phyloP scores from a whole-genome alignment of 1,140 invertebrate species.

The Hesperophylax magnus region DNA sequence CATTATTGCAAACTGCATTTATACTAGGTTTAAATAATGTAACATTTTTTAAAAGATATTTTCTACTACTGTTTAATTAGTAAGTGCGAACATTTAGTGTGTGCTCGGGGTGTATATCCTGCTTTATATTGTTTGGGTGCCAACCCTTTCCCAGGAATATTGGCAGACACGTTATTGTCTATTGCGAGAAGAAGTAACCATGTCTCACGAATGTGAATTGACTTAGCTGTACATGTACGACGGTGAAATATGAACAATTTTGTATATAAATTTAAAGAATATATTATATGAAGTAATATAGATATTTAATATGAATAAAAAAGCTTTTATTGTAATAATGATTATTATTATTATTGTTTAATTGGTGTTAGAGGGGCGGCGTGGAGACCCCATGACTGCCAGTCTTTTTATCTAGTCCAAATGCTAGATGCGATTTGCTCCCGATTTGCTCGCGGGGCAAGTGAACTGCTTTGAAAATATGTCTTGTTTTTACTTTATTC shows the following conservation, averaged over 20 bases:
- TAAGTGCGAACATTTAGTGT: background rate
- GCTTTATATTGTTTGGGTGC: constrained; percentile 4
- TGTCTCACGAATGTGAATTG: constrained; percentile 8
- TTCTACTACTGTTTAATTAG: constrained; percentile 19
- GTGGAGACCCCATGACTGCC: background rate
- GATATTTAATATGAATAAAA: constrained; percentile 30
- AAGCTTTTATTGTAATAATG: constrained; percentile 26
- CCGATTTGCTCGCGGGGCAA: background rate
- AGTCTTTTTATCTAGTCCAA: constrained; percentile 40
- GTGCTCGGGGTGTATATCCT: constrained; percentile 13
- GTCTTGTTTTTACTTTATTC: background rate
- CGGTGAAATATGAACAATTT: constrained; percentile 41
- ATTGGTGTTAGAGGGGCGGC: constrained; percentile 12
- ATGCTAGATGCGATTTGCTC: constrained; percentile 27
- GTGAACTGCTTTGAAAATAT: constrained; percentile 6
- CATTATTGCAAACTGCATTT: constrained; percentile 13
- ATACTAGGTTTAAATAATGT: constrained; percentile 30
- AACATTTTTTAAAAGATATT: constrained; percentile 31
- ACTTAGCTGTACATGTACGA: constrained; percentile 18
- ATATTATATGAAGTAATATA: constrained; percentile 42
- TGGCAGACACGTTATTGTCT: too few relatives aligned
- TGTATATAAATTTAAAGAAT: constrained; percentile 39
- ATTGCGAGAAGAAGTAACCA: background rate
- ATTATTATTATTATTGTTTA: constrained; percentile 9
- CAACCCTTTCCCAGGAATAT: background rate